Conservation (phyloP, 2,888 invertebrate species). For the Drosophila anomalata region DNA sequence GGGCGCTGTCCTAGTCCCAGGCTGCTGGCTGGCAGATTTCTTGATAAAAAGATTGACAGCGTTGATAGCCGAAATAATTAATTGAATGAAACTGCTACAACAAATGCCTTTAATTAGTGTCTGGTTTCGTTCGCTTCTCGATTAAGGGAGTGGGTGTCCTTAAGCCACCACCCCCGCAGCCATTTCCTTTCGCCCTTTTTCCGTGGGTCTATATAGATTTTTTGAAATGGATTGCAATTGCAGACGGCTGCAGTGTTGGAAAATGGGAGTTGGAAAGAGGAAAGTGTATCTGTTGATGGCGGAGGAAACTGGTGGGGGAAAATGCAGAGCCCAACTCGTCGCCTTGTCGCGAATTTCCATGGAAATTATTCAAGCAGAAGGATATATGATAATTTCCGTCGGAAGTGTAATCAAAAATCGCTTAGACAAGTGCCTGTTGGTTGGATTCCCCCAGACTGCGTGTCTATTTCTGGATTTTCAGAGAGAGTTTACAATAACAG, state of each 20-base stretch:
- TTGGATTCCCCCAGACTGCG: neutral
- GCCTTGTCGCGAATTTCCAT: conserved; percentile 72
- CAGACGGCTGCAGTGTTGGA: neutral
- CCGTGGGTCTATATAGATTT: neutral
- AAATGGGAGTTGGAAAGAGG: neutral
- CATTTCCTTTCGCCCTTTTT: neutral
- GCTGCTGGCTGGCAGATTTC: conserved; percentile 62
- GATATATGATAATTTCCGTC: conserved; percentile 84
- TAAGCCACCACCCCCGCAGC: neutral
- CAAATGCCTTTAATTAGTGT: conserved; percentile 80
- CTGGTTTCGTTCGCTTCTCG: conserved; percentile 57
- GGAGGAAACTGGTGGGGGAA: neutral
- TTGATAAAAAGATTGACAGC: conserved; percentile 78
- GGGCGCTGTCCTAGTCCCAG: neutral
- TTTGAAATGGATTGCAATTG: conserved; percentile 5
- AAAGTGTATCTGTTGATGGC: neutral
- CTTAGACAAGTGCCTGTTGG: conserved; percentile 80
- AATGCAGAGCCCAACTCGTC: neutral
- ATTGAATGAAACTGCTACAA: conserved; percentile 79
- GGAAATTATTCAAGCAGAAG: conserved; percentile 84
- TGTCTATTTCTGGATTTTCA: neutral
- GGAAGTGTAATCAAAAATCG: conserved; percentile 85
- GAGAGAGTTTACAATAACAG: neutral
- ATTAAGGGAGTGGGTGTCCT: neutral
- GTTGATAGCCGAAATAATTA: conserved; percentile 81